Conservation (phyloP, 2,888 invertebrate genomes). For the Drosophila demipolita region DNA sequence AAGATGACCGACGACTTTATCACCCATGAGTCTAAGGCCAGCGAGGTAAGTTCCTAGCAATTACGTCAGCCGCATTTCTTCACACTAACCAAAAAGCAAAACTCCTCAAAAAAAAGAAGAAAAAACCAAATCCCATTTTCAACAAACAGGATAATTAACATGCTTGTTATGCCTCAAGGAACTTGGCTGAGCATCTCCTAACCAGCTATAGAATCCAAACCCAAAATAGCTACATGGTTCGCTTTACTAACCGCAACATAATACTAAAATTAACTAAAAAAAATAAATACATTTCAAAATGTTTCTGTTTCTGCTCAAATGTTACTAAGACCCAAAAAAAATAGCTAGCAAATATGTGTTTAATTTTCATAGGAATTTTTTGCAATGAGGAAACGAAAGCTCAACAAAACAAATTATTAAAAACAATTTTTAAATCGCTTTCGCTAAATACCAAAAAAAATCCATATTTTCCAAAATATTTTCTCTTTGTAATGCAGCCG, state of each 20-base stretch:
- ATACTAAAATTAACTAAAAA: conserved; percentile 51
- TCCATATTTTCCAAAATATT: conserved; percentile 9
- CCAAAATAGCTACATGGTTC: conserved; percentile 70
- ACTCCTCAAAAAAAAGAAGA: conserved; percentile 13
- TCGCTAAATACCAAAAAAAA: neutral
- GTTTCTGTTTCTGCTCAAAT: conserved; percentile 35
- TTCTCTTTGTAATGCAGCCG: conserved; percentile 62
- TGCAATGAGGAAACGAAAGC: neutral
- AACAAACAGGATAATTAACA: conserved; percentile 40
- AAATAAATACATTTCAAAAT: conserved; percentile 3
- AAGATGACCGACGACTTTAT: conserved; percentile 84
- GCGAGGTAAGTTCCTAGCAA: conserved; percentile 63
- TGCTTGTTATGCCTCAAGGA: conserved; percentile 58
- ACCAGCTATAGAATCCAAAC: conserved; percentile 43
- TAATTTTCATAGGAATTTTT: neutral
- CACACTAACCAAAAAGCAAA: conserved; percentile 37
- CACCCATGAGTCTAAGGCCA: conserved; percentile 74
- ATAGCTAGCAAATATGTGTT: conserved; percentile 7
- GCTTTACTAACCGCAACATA: conserved; percentile 72
- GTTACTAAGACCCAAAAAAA: conserved; percentile 49
- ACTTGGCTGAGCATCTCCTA: conserved; percentile 50
- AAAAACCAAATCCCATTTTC: conserved; percentile 8
- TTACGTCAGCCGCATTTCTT: neutral
- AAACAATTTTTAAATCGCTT: conserved; percentile 5
- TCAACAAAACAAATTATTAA: neutral